phyloP scores from a whole-genome alignment of 2,888 invertebrate species.

The Nemoura dubitans region DNA sequence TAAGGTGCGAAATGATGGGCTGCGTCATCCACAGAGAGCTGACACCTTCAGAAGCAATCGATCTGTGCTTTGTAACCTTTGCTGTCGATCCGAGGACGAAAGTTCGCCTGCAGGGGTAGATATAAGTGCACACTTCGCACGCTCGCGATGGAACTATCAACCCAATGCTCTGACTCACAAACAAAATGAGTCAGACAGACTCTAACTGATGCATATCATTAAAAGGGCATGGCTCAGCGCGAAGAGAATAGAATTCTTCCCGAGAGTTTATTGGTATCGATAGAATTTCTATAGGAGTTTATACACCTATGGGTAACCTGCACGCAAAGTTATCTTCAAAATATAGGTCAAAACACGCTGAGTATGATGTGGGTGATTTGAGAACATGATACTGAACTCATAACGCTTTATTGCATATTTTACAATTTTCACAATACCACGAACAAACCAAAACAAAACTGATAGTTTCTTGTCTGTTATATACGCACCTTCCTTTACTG shows the following conservation, averaged over 20 bases:
- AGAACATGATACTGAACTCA: too few relatives aligned
- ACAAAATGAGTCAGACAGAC: constrained; percentile 12
- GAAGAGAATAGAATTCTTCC: not conserved
- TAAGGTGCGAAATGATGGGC: not conserved
- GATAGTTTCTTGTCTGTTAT: too few relatives aligned
- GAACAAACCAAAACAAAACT: too few relatives aligned
- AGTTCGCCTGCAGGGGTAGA: not conserved
- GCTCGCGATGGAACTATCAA: not conserved
- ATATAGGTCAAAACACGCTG: too few relatives aligned
- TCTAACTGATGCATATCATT: not conserved
- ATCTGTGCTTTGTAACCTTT: constrained; percentile 25
- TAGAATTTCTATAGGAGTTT: too few relatives aligned
- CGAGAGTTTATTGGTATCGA: too few relatives aligned
- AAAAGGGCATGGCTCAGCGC: not conserved
- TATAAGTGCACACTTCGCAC: not conserved
- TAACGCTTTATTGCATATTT: too few relatives aligned
- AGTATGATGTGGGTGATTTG: too few relatives aligned
- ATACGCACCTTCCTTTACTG: too few relatives aligned
- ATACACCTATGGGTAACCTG: too few relatives aligned
- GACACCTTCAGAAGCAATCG: constrained; percentile 27
- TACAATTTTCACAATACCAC: too few relatives aligned
- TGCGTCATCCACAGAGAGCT: not conserved
- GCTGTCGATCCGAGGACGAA: not conserved
- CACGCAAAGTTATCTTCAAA: too few relatives aligned
- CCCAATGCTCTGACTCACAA: constrained; percentile 7